These are phyloP conservation scores for Prietella phreatophila DNA, from an alignment of 2,113 vertebrate species.

Conservation along the genomic window DNA sequence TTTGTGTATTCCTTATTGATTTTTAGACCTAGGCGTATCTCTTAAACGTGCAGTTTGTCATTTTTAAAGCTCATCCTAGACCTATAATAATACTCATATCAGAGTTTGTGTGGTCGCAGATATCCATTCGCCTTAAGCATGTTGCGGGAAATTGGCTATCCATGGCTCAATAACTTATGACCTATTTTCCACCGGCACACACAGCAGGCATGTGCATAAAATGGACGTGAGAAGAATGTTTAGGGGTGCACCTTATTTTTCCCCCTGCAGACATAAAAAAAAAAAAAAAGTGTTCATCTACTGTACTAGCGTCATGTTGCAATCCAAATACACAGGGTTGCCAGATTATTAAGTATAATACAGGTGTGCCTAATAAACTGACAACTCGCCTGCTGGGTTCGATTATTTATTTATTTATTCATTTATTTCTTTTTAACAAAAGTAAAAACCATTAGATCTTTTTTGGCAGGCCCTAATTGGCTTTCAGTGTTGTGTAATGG, in stretches of 20 bases:
- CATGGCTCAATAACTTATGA: conserved; percentile 11
- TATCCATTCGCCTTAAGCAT: conserved; percentile 11
- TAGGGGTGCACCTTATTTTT: background rate
- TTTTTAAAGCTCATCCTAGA: conserved; percentile 2
- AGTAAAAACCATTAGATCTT: background rate
- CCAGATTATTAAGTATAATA: background rate
- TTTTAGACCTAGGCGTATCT: background rate
- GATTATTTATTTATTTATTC: background rate
- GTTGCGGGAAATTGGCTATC: conserved; percentile 6
- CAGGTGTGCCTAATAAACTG: background rate
- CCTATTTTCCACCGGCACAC: conserved; percentile 11
- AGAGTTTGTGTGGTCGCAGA: background rate
- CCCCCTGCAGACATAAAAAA: background rate
- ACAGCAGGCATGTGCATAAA: background rate
- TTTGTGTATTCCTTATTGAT: background rate
- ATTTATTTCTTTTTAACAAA: background rate
- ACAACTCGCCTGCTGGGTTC: background rate
- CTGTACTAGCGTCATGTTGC: background rate
- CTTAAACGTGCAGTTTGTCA: background rate
- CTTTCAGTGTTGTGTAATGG: conserved; percentile 16
- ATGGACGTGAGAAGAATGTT: background rate
- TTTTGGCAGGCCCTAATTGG: background rate
- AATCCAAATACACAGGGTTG: background rate
- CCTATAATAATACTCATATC: conserved; percentile 2
- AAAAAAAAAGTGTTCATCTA: background rate